These are phyloP conservation scores for Felis chaus DNA, from an alignment of 2,113 vertebrate species.

Conservation along the genomic window DNA sequence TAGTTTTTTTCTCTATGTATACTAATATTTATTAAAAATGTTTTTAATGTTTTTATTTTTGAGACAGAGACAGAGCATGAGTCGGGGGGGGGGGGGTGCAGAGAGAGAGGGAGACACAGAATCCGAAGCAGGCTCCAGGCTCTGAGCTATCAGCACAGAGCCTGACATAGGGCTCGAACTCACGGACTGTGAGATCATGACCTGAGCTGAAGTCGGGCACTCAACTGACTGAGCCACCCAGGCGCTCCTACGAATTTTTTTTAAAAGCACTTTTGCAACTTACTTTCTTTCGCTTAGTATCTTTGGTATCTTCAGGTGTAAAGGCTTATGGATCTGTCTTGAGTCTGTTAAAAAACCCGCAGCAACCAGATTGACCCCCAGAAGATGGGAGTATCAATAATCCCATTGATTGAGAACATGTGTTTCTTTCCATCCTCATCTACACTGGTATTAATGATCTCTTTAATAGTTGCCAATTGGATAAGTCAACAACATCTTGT, in stretches of 20 bases:
- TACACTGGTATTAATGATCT: neutral
- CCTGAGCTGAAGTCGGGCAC: no score
- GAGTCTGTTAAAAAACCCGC: constrained; percentile 6
- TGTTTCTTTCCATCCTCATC: neutral
- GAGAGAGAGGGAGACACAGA: no score
- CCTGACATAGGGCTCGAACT: no score
- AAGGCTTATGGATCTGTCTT: neutral
- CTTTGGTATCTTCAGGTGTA: neutral
- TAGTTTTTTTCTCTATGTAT: neutral
- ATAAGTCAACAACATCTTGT: neutral
- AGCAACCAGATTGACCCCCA: neutral
- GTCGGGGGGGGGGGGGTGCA: no score
- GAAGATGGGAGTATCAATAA: neutral
- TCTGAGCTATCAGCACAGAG: no score
- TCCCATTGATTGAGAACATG: neutral
- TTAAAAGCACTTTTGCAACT: neutral
- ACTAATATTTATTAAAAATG: neutral
- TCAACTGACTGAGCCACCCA: no score
- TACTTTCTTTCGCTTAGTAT: neutral
- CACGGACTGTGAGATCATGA: no score
- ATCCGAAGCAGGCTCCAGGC: no score
- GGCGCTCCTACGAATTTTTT: neutral
- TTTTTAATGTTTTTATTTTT: no score
- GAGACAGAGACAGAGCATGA: no score
- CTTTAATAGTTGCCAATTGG: neutral